These are phyloP conservation scores for Hylaeus anthracinus DNA, from an alignment of 1,140 invertebrate species.

Conservation along the genomic window DNA sequence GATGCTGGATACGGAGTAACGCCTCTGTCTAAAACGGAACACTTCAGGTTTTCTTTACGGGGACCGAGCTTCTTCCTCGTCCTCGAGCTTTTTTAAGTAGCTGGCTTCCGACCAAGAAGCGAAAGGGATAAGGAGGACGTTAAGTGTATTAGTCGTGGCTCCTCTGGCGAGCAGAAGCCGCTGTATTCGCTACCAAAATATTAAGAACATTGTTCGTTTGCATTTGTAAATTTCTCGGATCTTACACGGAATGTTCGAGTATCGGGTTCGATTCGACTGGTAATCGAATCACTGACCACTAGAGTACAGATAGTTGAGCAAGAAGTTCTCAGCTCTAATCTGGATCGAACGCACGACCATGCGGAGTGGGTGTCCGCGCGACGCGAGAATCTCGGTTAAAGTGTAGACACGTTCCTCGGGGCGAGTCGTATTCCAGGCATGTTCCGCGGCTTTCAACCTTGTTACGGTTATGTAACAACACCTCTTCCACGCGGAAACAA, in stretches of 20 bases:
- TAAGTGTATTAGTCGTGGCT: constrained; percentile 47
- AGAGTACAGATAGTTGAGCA: too few species aligned
- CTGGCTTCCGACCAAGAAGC: not conserved
- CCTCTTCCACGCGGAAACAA: constrained; percentile 16
- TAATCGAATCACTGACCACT: too few species aligned
- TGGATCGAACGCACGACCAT: not conserved
- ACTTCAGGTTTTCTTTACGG: constrained; percentile 56
- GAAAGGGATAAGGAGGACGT: constrained; percentile 9
- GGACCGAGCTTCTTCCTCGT: constrained; percentile 34
- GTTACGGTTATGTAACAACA: constrained; percentile 60
- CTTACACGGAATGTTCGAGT: too few species aligned
- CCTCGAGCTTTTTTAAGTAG: constrained; percentile 38
- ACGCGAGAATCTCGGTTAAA: constrained; percentile 39
- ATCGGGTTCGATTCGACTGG: too few species aligned
- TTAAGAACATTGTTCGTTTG: not conserved
- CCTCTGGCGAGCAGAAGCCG: not conserved
- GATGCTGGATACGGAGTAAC: constrained; percentile 32
- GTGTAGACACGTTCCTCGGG: constrained; percentile 11
- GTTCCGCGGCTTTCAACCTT: constrained; percentile 57
- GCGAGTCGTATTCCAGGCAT: constrained; percentile 54
- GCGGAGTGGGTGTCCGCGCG: too few species aligned
- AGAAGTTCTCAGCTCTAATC: too few species aligned
- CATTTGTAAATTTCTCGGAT: too few species aligned
- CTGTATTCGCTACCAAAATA: not conserved
- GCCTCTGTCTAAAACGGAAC: constrained; percentile 47